phyloP scores from a whole-genome alignment of 2,888 invertebrate species.

The Pycnomerus fuliginosus region DNA sequence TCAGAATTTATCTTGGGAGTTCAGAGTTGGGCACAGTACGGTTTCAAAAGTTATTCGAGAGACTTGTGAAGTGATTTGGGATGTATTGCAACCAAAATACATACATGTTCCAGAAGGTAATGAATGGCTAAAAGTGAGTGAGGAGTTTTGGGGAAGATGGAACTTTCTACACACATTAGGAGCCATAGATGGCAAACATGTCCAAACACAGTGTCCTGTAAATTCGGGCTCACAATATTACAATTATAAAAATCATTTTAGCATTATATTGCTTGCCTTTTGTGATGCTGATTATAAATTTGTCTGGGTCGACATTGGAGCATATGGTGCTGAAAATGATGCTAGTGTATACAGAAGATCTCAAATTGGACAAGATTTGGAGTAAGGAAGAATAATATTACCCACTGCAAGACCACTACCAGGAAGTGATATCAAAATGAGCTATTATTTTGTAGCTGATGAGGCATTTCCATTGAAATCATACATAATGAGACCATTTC shows the following conservation, averaged over 20 bases:
- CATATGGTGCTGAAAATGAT: background rate
- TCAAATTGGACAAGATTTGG: background rate
- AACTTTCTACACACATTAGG: conserved; percentile 3
- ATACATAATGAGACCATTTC: too few species aligned
- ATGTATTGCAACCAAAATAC: background rate
- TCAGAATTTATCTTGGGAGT: background rate
- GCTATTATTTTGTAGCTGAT: too few species aligned
- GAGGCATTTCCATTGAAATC: too few species aligned
- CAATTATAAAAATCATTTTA: background rate
- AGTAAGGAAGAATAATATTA: background rate
- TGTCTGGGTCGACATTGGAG: background rate
- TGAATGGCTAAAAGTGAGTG: background rate
- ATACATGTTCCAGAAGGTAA: background rate
- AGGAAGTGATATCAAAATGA: too few species aligned
- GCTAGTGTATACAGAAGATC: background rate
- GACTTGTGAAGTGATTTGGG: background rate
- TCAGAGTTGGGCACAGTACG: background rate
- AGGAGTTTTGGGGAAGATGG: conserved; percentile 1
- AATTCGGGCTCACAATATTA: background rate
- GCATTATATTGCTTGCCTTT: background rate
- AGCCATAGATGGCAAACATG: background rate
- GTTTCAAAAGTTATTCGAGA: background rate
- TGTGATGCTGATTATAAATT: background rate
- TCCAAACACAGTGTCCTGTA: background rate
- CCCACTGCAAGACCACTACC: background rate